Percentiles rank a stretch among this genome's conserved stretches.
phyloP scores from a whole-genome alignment of 2,888 invertebrate species.

The Chalcosyrphus nemorum region DNA sequence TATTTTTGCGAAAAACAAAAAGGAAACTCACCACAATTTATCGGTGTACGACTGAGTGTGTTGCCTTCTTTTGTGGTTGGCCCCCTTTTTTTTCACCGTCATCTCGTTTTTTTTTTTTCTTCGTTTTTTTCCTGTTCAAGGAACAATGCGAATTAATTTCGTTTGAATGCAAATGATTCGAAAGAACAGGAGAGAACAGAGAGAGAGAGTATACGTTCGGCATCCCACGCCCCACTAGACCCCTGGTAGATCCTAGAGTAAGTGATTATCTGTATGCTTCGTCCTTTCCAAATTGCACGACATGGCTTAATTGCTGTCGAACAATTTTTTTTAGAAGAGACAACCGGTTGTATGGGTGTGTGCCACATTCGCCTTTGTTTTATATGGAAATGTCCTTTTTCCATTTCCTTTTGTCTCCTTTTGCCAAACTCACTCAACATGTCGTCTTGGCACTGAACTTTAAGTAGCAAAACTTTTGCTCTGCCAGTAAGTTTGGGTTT shows the following conservation, averaged over 20 bases:
- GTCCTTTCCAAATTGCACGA: constrained; percentile 43
- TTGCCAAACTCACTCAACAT: background rate
- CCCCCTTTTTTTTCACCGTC: constrained; percentile 35
- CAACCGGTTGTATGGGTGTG: constrained; percentile 49
- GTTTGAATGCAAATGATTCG: constrained; percentile 70
- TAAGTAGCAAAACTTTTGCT: constrained; percentile 35
- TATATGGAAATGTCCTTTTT: constrained; percentile 45
- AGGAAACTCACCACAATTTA: constrained; percentile 58
- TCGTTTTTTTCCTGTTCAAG: constrained; percentile 50
- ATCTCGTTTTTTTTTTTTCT: background rate
- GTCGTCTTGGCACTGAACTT: constrained; percentile 62
- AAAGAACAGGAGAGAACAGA: constrained; percentile 6
- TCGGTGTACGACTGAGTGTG: constrained; percentile 7
- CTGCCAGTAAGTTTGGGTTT: constrained; percentile 37
- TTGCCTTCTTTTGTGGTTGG: constrained; percentile 56
- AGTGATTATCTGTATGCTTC: constrained; percentile 61
- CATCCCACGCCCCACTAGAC: background rate
- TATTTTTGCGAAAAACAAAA: background rate
- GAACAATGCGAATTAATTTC: constrained; percentile 72
- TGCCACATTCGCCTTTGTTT: constrained; percentile 46
- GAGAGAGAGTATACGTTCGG: constrained; percentile 15
- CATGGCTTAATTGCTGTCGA: constrained; percentile 69
- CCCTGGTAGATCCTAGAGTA: constrained; percentile 26
- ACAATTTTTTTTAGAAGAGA: constrained; percentile 43
- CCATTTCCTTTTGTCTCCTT: constrained; percentile 7